Evolutionary conservation across 1,140 invertebrate species (phyloP).

Genomic region (Zaprionus africanus): DNA sequence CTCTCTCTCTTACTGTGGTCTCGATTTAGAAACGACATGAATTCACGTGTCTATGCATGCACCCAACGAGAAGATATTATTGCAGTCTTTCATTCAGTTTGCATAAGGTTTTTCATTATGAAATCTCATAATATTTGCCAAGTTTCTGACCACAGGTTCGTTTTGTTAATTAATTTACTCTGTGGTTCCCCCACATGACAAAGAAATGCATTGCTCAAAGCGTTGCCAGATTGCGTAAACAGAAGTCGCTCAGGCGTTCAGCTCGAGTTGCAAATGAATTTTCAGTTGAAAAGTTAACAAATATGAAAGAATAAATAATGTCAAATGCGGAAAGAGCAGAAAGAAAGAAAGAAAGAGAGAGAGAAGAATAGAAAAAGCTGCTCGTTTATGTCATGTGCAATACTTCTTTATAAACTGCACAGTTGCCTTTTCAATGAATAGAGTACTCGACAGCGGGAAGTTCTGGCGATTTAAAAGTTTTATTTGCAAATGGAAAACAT

Average conservation of each 20-base stretch:
- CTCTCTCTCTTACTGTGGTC: no score
- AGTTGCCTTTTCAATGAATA: no score
- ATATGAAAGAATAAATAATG: background rate
- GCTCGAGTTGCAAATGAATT: constrained; percentile 1
- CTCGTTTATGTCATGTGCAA: background rate
- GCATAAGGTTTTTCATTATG: background rate
- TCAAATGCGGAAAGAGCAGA: background rate
- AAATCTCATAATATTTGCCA: background rate
- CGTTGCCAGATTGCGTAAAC: constrained; percentile 4
- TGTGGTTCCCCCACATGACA: background rate
- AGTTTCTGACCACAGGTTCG: background rate
- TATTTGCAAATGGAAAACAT: background rate
- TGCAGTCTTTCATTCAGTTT: background rate
- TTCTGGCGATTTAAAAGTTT: background rate
- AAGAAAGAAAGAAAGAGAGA: background rate
- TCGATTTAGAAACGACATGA: background rate
- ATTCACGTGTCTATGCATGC: background rate
- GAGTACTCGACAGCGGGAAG: no score
- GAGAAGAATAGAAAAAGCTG: background rate
- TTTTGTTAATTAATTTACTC: background rate
- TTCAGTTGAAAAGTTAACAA: background rate
- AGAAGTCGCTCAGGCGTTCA: background rate
- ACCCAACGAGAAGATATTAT: background rate
- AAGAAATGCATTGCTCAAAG: background rate
- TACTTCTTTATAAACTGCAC: background rate